These are phyloP conservation scores for Drosophila subquinaria DNA, from an alignment of 2,888 invertebrate genomes.

Conservation along the genomic window DNA sequence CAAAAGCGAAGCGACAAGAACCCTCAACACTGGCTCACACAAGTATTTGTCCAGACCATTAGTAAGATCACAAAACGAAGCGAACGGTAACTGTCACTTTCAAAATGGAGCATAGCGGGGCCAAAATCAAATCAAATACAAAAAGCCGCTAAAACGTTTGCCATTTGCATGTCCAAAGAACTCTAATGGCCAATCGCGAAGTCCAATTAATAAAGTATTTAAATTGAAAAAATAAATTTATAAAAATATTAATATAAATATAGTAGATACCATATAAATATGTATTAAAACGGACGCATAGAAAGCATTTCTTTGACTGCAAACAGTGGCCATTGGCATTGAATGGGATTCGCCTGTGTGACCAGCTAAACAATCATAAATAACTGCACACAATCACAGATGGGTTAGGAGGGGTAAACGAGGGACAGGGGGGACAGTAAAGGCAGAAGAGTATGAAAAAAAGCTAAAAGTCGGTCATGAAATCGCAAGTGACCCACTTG, in stretches of 20 bases:
- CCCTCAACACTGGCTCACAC: conserved; percentile 24
- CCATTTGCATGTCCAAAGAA: conserved; percentile 25
- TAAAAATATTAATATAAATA: conserved; percentile 1
- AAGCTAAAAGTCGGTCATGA: conserved; percentile 84
- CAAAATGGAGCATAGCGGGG: conserved; percentile 50
- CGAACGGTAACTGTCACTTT: conserved; percentile 71
- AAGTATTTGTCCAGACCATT: conserved; percentile 33
- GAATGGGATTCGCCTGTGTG: conserved; percentile 59
- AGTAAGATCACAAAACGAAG: conserved; percentile 34
- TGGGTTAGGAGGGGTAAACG: neutral
- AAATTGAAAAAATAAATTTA: conserved; percentile 3
- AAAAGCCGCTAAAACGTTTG: conserved; percentile 15
- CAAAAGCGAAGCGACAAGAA: conserved; percentile 30
- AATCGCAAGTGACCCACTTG: conserved; percentile 85
- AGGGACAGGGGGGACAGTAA: neutral
- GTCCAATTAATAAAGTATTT: conserved; percentile 43
- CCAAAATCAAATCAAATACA: neutral
- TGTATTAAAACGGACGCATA: conserved; percentile 24
- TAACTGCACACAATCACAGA: conserved; percentile 60
- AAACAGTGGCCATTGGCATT: conserved; percentile 54
- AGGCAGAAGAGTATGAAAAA: conserved; percentile 45
- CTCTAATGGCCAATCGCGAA: neutral
- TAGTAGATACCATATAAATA: conserved; percentile 5
- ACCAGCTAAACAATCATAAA: conserved; percentile 71
- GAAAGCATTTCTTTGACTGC: conserved; percentile 64